Evolutionary conservation across 2,113 vertebrate genomes (phyloP).

Genomic region (Rhadina sibilatrix): DNA sequence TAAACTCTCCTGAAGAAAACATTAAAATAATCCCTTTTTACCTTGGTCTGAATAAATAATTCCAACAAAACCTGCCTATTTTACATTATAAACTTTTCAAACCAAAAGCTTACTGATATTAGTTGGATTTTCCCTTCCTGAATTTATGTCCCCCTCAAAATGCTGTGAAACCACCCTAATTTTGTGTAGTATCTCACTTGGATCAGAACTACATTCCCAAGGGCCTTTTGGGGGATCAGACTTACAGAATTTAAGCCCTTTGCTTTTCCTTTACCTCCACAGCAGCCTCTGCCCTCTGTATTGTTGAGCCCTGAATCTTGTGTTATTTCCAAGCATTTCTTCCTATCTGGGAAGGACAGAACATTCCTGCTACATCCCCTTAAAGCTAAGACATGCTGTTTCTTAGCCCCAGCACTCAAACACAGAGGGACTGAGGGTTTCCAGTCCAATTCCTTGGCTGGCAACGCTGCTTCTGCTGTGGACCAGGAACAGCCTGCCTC

Average conservation of each 20-base stretch:
- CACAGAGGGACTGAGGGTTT: not conserved
- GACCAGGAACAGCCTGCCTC: not conserved
- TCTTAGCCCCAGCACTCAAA: not conserved
- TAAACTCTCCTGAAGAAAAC: not conserved
- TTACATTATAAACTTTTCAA: not conserved
- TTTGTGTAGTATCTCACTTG: not conserved
- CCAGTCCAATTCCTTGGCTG: not conserved
- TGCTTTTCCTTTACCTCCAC: not conserved
- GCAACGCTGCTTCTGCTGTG: rapidly evolving
- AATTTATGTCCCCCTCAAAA: not conserved
- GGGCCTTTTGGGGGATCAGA: not conserved
- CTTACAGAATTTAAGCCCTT: not conserved
- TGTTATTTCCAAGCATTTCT: not conserved
- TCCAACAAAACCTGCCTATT: not conserved
- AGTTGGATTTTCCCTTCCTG: not conserved
- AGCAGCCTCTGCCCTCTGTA: not conserved
- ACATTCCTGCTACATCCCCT: not conserved
- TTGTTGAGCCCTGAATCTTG: not conserved
- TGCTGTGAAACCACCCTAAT: rapidly evolving
- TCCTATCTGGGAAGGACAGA: not conserved
- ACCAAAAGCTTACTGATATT: not conserved
- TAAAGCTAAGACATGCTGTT: not conserved
- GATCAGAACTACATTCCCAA: not conserved
- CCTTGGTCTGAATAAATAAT: not conserved
- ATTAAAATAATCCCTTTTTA: not conserved